Evolutionary conservation across 2,113 vertebrate species (phyloP).

Genomic region (Panthera tigris): DNA sequence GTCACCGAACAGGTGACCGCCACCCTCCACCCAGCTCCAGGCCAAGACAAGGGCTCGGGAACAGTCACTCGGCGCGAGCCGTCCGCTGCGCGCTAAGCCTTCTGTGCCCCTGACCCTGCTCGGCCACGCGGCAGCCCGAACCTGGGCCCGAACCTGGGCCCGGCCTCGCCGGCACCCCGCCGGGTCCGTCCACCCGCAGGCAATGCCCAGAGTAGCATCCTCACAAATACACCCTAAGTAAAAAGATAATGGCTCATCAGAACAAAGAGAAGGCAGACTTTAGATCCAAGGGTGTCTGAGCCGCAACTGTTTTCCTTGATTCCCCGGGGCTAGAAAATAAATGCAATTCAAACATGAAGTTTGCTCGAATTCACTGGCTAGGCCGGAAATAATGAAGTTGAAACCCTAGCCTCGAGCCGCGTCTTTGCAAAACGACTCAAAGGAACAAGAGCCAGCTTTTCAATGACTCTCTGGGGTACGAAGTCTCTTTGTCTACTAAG

Average conservation of each 20-base stretch:
- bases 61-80: neutral
- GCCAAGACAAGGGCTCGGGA: neutral
- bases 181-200: neutral
- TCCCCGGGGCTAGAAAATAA: neutral
- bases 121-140: neutral
- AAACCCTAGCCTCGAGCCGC: neutral
- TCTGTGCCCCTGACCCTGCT: fast-evolving
- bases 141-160: too few relatives aligned
- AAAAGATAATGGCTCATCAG: neutral
- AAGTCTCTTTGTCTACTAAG: neutral
- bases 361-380: neutral
- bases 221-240: neutral
- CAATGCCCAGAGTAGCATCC: neutral
- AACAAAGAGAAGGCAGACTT: neutral
- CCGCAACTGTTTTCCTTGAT: neutral
- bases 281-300: neutral
- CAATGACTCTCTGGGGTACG: neutral
- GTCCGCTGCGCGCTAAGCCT: neutral
- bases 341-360: neutral
- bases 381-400: neutral
- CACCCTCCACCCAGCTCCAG: neutral
- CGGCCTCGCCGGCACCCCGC: neutral
- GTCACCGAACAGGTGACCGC: fast-evolving
- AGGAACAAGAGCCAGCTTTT: neutral
- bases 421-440: neutral